Conservation (phyloP, 53 echinoderm and acorn worm genomes). For the Crossaster papposus region DNA sequence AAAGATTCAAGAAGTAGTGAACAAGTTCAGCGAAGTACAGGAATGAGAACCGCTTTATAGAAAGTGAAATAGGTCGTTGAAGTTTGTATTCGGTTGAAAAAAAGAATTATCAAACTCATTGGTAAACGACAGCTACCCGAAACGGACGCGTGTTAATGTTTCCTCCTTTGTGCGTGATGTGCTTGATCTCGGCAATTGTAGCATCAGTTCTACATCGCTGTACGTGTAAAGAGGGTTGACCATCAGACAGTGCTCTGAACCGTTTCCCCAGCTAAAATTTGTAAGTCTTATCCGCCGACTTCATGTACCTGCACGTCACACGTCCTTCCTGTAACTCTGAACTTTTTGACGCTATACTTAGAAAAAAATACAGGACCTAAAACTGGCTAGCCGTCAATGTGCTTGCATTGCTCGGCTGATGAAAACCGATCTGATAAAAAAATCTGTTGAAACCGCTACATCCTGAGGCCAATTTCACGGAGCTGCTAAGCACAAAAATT, state of each 20-base stretch:
- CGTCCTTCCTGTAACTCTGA: background rate
- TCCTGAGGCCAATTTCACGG: too few species aligned
- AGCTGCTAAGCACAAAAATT: too few species aligned
- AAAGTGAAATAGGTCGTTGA: background rate
- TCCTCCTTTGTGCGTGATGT: background rate
- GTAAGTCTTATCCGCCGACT: background rate
- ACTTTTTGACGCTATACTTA: conserved; percentile 11
- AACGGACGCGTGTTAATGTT: background rate
- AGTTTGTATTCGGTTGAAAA: background rate
- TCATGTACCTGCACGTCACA: background rate
- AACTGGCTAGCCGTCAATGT: too few species aligned
- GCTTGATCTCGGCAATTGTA: background rate
- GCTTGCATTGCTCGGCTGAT: background rate
- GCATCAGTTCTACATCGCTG: background rate
- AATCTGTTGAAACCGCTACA: background rate
- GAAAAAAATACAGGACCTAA: background rate
- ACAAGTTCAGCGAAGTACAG: background rate
- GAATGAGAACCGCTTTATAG: background rate
- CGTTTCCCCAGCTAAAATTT: background rate
- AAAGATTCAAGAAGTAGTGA: background rate
- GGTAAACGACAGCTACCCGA: background rate
- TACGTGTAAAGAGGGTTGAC: too few species aligned
- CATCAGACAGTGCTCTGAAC: background rate
- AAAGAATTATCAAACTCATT: background rate
- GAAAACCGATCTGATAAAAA: background rate